Percentiles rank a stretch among this genome's conserved stretches.
Evolutionary conservation across 2,113 vertebrate species (phyloP).

Genomic region (Tachycineta bicolor): DNA sequence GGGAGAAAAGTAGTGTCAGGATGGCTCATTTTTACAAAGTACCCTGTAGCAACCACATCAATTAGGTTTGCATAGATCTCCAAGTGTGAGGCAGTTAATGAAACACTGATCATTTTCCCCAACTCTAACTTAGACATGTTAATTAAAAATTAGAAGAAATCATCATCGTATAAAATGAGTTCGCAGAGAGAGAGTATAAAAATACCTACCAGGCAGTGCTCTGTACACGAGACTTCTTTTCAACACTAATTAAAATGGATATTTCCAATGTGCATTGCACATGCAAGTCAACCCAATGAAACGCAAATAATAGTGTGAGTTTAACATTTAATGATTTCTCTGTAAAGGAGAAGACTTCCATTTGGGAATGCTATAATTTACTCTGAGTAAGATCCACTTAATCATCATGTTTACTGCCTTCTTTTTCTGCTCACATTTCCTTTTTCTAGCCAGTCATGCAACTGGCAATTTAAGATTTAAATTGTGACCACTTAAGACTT

Average conservation of each 20-base stretch:
- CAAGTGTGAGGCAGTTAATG: conserved; percentile 51
- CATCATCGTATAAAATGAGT: conserved; percentile 64
- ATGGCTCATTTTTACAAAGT: conserved; percentile 24
- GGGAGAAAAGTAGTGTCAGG: not conserved
- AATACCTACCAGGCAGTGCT: conserved; percentile 62
- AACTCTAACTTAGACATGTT: conserved; percentile 59
- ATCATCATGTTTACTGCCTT: conserved; percentile 59
- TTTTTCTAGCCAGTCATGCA: conserved; percentile 24
- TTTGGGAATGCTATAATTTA: conserved; percentile 65
- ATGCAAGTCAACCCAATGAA: conserved; percentile 49
- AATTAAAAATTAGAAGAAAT: conserved; percentile 73
- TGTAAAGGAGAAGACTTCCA: conserved; percentile 50
- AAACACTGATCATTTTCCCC: conserved; percentile 63
- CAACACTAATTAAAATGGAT: conserved; percentile 64
- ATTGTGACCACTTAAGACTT: conserved; percentile 51
- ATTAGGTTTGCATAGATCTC: conserved; percentile 61
- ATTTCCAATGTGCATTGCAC: conserved; percentile 27
- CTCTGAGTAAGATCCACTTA: conserved; percentile 52
- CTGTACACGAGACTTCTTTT: conserved; percentile 32
- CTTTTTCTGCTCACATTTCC: conserved; percentile 7
- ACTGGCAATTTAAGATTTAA: conserved; percentile 52
- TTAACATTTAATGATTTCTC: conserved; percentile 66
- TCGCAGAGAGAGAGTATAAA: conserved; percentile 43
- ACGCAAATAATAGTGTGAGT: conserved; percentile 58
- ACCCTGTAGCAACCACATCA: conserved; percentile 33